Evolutionary conservation across 2,888 invertebrate genomes (phyloP).

Genomic region (Caenorhabditis zanzibari): DNA sequence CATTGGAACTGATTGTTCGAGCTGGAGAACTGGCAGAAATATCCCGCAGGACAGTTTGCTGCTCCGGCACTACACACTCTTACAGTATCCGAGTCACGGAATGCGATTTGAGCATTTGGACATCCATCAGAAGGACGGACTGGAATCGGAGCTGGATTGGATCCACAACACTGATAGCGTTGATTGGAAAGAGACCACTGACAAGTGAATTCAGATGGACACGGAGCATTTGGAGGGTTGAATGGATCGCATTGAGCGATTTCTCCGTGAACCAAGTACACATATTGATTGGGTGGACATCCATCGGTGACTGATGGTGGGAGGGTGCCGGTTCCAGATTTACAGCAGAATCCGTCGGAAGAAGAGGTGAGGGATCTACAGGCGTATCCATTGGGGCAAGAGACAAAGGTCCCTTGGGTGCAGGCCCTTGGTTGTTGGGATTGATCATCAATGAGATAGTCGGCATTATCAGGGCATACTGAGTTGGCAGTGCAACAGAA

Average conservation of each 20-base stretch:
- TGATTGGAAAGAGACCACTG: slow-evolving; percentile 74
- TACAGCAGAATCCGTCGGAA: slow-evolving; percentile 75
- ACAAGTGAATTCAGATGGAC: slow-evolving; percentile 75
- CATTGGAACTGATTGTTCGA: slow-evolving; percentile 76
- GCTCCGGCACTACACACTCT: slow-evolving; percentile 76
- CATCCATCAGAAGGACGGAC: slow-evolving; percentile 73
- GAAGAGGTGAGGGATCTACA: slow-evolving; percentile 67
- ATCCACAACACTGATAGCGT: slow-evolving; percentile 74
- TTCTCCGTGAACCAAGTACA: slow-evolving; percentile 68
- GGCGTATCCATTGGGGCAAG: slow-evolving; percentile 72
- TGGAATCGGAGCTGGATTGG: slow-evolving; percentile 67
- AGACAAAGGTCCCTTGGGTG: slow-evolving; percentile 74
- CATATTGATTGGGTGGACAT: slow-evolving; percentile 72
- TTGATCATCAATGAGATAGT: slow-evolving; percentile 72
- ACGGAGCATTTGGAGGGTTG: slow-evolving; percentile 81
- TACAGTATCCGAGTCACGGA: slow-evolving; percentile 68
- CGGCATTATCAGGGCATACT: slow-evolving; percentile 74
- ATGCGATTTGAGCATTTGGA: slow-evolving; percentile 74
- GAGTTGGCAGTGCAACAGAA: slow-evolving; percentile 73
- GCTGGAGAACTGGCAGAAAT: slow-evolving; percentile 76
- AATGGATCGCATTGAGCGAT: slow-evolving; percentile 76
- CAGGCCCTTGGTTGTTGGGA: slow-evolving; percentile 73
- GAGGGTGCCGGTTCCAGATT: slow-evolving; percentile 52
- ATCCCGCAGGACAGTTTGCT: slow-evolving; percentile 75
- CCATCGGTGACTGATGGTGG: slow-evolving; percentile 70